Evolutionary conservation across 2,888 invertebrate species (phyloP).

Genomic region (Acholoe squamosa): DNA sequence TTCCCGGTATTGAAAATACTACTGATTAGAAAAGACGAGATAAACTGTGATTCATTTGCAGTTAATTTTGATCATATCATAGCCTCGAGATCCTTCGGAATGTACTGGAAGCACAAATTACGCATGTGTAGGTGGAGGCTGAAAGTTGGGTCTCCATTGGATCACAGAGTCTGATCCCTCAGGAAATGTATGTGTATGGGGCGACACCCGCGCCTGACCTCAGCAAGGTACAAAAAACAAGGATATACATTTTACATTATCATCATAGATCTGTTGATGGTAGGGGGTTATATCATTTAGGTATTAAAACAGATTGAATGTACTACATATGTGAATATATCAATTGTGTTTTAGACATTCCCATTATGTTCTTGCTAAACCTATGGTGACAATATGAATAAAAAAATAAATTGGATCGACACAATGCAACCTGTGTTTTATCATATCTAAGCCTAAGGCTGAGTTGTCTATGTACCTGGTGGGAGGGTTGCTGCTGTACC

Average conservation of each 20-base stretch:
- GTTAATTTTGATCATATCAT: neutral
- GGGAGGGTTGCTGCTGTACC: no score
- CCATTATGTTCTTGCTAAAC: constrained; percentile 54
- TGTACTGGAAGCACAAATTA: neutral
- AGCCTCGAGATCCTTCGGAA: neutral
- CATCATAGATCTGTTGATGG: constrained; percentile 57
- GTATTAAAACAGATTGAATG: constrained; percentile 15
- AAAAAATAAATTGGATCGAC: constrained; percentile 54
- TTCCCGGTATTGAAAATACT: no score
- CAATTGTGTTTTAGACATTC: constrained; percentile 47
- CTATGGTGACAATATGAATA: constrained; percentile 52
- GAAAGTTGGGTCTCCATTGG: constrained; percentile 40
- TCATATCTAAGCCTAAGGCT: no score
- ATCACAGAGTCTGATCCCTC: constrained; percentile 39
- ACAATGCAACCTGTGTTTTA: constrained; percentile 40
- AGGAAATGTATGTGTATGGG: constrained; percentile 44
- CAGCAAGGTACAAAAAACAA: neutral
- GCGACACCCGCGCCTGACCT: neutral
- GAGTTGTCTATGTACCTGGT: no score
- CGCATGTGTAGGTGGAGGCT: constrained; percentile 28
- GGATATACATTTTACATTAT: neutral
- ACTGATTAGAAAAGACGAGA: neutral
- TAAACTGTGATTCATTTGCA: no score
- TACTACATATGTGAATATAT: neutral
- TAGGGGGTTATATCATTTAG: constrained; percentile 40